A percentile compares a stretch with the other conserved stretches of the same genome.
Evolutionary conservation across 35 echinoderm and acorn worm genomes (phyloP).

Genomic region (Apostichopus japonicus): DNA sequence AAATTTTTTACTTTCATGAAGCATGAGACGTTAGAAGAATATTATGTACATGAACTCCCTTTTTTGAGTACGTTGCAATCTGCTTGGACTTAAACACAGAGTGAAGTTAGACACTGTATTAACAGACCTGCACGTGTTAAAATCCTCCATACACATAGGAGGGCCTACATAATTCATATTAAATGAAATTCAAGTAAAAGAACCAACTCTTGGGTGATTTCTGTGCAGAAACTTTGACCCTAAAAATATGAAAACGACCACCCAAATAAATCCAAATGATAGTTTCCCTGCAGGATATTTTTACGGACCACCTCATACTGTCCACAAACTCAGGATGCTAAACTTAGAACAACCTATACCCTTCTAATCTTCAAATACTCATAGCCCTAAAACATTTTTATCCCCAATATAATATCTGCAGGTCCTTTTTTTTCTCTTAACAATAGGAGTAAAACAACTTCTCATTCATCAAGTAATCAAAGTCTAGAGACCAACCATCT

Average conservation of each 20-base stretch:
- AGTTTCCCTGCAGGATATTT: not conserved
- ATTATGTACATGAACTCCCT: too few relatives aligned
- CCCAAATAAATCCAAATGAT: not conserved
- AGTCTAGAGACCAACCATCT: not conserved
- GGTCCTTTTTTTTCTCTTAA: not conserved
- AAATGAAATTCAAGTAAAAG: too few relatives aligned
- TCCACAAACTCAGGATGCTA: not conserved
- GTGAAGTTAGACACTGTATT: too few relatives aligned
- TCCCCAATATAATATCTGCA: not conserved
- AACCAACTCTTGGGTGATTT: too few relatives aligned
- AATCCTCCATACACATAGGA: too few relatives aligned
- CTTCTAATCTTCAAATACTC: not conserved
- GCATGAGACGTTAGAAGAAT: too few relatives aligned
- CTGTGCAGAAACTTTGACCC: too few relatives aligned
- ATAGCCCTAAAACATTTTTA: not conserved
- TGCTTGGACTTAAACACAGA: too few relatives aligned
- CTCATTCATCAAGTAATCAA: not conserved
- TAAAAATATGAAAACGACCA: not conserved
- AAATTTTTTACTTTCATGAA: too few relatives aligned
- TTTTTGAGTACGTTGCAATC: too few relatives aligned
- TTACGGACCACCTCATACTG: not conserved
- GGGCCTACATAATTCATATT: too few relatives aligned
- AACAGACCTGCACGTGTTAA: too few relatives aligned
- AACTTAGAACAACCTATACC: not conserved
- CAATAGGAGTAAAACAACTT: not conserved